Conservation (phyloP, 2,113 vertebrate genomes). For the Siphamia tubifer region DNA sequence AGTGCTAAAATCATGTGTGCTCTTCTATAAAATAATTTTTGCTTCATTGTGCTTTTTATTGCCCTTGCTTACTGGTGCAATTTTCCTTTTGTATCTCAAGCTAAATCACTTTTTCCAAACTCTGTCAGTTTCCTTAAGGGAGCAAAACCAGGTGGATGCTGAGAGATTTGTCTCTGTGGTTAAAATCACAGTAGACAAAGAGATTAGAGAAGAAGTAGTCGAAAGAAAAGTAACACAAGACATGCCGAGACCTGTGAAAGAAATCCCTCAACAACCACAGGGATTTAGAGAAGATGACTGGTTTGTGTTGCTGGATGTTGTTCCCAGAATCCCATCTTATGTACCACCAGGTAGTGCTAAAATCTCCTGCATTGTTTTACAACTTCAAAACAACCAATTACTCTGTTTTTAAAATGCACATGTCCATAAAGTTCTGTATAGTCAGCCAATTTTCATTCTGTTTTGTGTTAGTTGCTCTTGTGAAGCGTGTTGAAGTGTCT, state of each 20-base stretch:
- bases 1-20: background rate
- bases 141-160: background rate
- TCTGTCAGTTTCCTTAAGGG: constrained; percentile 11
- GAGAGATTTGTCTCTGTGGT: background rate
- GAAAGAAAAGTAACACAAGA: constrained; percentile 19
- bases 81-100: background rate
- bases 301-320: constrained; percentile 54
- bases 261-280: constrained; percentile 18
- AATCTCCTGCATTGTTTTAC: background rate
- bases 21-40: background rate
- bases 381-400: background rate
- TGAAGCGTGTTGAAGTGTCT: constrained; percentile 8
- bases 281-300: constrained; percentile 62
- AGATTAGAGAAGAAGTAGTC: background rate
- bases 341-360: constrained; percentile 50
- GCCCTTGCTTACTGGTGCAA: background rate
- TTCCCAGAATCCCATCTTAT: constrained; percentile 38
- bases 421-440: background rate
- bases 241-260: background rate
- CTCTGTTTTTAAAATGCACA: background rate
- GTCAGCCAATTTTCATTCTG: constrained; percentile 9
- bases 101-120: background rate
- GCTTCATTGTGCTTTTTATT: constrained; percentile 5
- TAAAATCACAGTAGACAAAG: background rate
- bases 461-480: constrained; percentile 23